Evolutionary conservation across 2,888 invertebrate genomes (phyloP).

Genomic region (Chydorus sphaericus): DNA sequence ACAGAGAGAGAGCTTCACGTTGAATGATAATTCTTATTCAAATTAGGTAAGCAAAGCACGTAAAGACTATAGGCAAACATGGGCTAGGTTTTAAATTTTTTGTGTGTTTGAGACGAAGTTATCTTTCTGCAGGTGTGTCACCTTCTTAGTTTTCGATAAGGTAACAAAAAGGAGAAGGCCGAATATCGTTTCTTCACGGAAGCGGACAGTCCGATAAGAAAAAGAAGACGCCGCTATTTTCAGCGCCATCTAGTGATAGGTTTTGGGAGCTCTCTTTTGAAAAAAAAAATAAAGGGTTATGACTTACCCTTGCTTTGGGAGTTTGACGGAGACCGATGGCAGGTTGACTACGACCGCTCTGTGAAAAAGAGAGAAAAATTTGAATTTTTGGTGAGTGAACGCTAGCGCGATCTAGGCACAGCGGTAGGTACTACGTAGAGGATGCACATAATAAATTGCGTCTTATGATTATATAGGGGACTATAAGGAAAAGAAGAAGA

Average conservation of each 20-base stretch:
- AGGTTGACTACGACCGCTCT: conserved; percentile 52
- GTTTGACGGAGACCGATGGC: conserved; percentile 50
- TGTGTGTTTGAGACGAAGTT: not conserved
- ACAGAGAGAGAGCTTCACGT: too few relatives aligned
- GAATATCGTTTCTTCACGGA: not conserved
- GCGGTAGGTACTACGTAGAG: too few relatives aligned
- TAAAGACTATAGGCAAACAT: not conserved
- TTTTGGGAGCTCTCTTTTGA: not conserved
- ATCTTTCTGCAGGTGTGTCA: not conserved
- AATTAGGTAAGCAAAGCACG: conserved; percentile 2
- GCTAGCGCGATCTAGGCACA: too few relatives aligned
- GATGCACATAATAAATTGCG: too few relatives aligned
- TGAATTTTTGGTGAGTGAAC: too few relatives aligned
- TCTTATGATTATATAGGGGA: too few relatives aligned
- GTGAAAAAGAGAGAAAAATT: conserved; percentile 27
- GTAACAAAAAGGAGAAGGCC: not conserved
- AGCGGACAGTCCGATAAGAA: too few relatives aligned
- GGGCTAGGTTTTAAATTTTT: not conserved
- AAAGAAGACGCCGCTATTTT: not conserved
- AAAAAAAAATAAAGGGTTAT: not conserved
- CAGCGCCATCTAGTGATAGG: not conserved
- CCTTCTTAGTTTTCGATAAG: not conserved
- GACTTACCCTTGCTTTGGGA: conserved; percentile 49
- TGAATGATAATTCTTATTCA: too few relatives aligned
- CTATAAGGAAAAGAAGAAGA: not conserved